These are phyloP conservation scores for Marasmarcha lunaedactyla DNA, from an alignment of 2,888 invertebrate genomes.

Conservation along the genomic window DNA sequence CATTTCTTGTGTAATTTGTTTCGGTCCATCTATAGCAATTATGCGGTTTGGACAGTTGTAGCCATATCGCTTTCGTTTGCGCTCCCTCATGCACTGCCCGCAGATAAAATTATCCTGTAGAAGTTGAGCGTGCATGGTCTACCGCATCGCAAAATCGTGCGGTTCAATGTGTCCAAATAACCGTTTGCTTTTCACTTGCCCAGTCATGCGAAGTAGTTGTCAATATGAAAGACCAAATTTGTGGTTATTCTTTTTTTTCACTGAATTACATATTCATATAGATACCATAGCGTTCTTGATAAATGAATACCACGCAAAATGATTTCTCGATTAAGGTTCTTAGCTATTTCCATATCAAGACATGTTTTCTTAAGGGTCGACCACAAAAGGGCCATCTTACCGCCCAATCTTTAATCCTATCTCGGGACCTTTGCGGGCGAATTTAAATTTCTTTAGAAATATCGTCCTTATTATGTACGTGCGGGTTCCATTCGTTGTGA, in stretches of 20 bases:
- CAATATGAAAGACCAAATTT: conserved; percentile 37
- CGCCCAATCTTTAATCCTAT: conserved; percentile 71
- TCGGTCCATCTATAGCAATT: conserved; percentile 9
- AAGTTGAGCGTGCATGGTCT: conserved; percentile 43
- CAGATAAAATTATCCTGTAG: conserved; percentile 51
- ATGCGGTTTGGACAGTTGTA: conserved; percentile 18
- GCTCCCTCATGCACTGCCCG: conserved; percentile 12
- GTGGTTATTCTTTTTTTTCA: conserved; percentile 9
- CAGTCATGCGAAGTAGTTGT: conserved; percentile 53
- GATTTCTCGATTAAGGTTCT: conserved; percentile 60
- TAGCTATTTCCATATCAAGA: conserved; percentile 70
- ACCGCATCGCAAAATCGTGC: conserved; percentile 43
- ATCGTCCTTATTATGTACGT: conserved; percentile 70
- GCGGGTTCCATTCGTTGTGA: conserved; percentile 66
- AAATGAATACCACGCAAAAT: conserved; percentile 57
- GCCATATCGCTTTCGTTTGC: conserved; percentile 16
- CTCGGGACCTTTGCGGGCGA: conserved; percentile 69
- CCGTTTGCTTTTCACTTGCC: conserved; percentile 38
- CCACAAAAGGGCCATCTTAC: conserved; percentile 69
- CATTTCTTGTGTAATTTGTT: neutral
- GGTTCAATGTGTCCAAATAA: conserved; percentile 44
- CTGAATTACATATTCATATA: conserved; percentile 36
- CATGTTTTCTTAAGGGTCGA: conserved; percentile 70
- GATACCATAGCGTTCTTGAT: conserved; percentile 38
- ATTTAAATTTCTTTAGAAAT: conserved; percentile 72